Conservation (phyloP, 2,113 vertebrate genomes). For the Antechinus flavipes region DNA sequence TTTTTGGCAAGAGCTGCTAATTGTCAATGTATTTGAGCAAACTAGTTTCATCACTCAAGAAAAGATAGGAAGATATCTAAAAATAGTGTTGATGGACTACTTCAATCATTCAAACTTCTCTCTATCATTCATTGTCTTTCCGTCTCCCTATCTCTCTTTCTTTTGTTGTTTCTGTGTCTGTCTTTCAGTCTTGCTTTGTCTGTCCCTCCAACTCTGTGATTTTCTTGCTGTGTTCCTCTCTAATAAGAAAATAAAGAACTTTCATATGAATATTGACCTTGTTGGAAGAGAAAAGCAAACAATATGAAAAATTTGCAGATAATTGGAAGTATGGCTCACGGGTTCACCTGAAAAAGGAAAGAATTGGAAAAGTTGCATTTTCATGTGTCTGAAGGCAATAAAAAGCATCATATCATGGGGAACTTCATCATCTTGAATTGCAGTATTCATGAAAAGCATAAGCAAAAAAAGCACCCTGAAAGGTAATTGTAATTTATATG, state of each 20-base stretch:
- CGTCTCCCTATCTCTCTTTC: too few relatives aligned
- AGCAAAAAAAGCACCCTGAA: not conserved
- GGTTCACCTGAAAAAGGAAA: not conserved
- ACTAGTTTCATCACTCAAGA: not conserved
- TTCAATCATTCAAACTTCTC: not conserved
- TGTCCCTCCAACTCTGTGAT: too few relatives aligned
- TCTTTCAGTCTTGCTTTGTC: not conserved
- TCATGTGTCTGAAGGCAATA: not conserved
- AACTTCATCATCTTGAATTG: not conserved
- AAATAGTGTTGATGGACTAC: not conserved
- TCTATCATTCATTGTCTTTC: not conserved
- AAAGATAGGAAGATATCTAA: not conserved
- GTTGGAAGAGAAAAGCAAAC: not conserved
- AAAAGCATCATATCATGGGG: not conserved
- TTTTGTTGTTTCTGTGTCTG: not conserved
- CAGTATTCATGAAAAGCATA: not conserved
- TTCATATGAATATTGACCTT: not conserved
- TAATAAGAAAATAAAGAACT: not conserved
- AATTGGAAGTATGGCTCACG: not conserved
- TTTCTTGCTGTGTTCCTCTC: not conserved
- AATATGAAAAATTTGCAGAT: not conserved
- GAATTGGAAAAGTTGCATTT: not conserved
- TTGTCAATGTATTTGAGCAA: not conserved
- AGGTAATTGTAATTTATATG: not conserved
- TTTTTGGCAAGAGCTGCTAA: not conserved